A percentile compares a stretch with the other conserved stretches of the same genome.
Evolutionary conservation across 2,113 vertebrate species (phyloP).

Genomic region (Larimichthys polyactis): DNA sequence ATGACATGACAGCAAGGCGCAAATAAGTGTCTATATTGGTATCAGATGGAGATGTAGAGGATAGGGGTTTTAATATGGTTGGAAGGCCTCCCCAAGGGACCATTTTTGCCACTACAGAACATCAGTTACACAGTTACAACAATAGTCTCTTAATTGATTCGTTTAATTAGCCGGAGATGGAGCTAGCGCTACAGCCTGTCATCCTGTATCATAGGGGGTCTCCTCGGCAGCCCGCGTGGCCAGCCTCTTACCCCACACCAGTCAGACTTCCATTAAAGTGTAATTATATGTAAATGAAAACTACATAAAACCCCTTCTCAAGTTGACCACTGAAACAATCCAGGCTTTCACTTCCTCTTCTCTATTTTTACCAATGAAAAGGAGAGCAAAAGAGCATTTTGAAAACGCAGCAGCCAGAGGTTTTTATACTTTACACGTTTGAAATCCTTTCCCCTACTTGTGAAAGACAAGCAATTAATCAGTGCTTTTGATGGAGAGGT

Average conservation of each 20-base stretch:
- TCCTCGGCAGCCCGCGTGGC: conserved; percentile 64
- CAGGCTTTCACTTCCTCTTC: conserved; percentile 10
- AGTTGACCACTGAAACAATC: conserved; percentile 72
- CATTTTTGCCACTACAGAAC: conserved; percentile 94
- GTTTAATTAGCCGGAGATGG: conserved; percentile 99
- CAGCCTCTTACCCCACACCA: conserved; percentile 83
- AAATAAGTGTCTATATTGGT: conserved; percentile 99
- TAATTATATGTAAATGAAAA: conserved; percentile 87
- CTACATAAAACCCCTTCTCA: conserved; percentile 65
- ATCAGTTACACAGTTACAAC: conserved; percentile 96
- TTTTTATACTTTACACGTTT: conserved; percentile 41
- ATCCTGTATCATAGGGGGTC: conserved; percentile 87
- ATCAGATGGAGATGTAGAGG: conserved; percentile 96
- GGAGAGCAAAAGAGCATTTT: conserved; percentile 30
- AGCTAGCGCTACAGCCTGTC: conserved; percentile 90
- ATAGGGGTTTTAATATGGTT: conserved; percentile 94
- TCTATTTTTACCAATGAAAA: conserved; percentile 29
- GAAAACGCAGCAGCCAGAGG: not conserved
- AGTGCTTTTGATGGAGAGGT: conserved; percentile 68
- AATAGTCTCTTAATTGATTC: conserved; percentile 99
- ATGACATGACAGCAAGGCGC: conserved; percentile 98
- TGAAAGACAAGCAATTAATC: conserved; percentile 65
- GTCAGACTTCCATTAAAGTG: conserved; percentile 84
- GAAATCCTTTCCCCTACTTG: conserved; percentile 39
- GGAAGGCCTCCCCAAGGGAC: conserved; percentile 94